These are phyloP conservation scores for Notocelia uddmanniana DNA, from an alignment of 2,888 invertebrate genomes.

Conservation along the genomic window DNA sequence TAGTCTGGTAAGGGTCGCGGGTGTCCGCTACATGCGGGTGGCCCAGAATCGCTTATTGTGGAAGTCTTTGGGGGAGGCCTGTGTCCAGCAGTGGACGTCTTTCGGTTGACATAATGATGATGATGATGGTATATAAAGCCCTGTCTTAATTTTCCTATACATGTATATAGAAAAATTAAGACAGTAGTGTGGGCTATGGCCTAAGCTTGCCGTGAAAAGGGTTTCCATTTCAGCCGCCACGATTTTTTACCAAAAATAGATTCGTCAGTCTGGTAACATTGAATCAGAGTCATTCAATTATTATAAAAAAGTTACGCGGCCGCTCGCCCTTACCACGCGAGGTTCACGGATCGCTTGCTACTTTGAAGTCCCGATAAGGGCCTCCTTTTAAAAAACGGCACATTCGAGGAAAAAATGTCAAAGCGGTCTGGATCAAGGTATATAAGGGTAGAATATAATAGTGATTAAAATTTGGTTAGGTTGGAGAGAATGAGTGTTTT, in stretches of 20 bases:
- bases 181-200: too few relatives aligned
- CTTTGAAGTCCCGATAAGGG: conserved; percentile 32
- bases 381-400: conserved; percentile 25
- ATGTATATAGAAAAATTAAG: too few relatives aligned
- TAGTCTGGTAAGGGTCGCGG: too few relatives aligned
- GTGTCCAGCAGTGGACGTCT: too few relatives aligned
- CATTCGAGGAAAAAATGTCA: conserved; percentile 21
- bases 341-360: conserved; percentile 32
- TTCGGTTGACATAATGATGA: too few relatives aligned
- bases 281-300: conserved; percentile 4
- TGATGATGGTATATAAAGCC: too few relatives aligned
- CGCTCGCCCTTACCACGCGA: conserved; percentile 5
- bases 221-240: neutral
- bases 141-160: too few relatives aligned
- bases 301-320: conserved; percentile 7
- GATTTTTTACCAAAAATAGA: neutral
- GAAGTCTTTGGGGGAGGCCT: too few relatives aligned
- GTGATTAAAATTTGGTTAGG: neutral
- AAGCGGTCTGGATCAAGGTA: conserved; percentile 14
- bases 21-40: too few relatives aligned
- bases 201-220: neutral
- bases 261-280: conserved; percentile 12
- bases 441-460: neutral
- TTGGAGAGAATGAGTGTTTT: neutral
- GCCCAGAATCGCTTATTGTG: too few relatives aligned